phyloP scores from a whole-genome alignment of 2,113 vertebrate genomes.

The cattle (Bos taurus) region DNA sequence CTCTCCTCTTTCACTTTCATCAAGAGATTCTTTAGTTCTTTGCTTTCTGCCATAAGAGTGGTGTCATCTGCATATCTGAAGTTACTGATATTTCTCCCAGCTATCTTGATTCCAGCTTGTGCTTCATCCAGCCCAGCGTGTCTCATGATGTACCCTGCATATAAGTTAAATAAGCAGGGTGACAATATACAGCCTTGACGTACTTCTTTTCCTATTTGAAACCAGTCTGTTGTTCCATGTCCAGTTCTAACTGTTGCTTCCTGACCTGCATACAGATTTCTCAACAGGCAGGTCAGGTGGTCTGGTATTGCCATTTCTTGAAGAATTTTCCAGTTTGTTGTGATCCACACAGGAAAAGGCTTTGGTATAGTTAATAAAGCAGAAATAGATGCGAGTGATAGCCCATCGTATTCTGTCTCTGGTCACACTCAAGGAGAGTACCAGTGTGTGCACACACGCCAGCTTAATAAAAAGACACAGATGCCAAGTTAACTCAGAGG shows the following conservation, averaged over 20 bases:
- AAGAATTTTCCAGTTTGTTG: background rate
- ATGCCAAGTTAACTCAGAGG: background rate
- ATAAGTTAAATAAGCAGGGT: background rate
- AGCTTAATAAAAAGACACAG: background rate
- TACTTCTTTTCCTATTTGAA: background rate
- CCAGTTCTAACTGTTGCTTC: background rate
- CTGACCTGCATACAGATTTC: background rate
- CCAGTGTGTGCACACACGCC: background rate
- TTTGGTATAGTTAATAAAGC: background rate
- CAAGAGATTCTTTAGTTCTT: background rate
- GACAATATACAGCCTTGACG: background rate
- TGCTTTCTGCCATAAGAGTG: background rate
- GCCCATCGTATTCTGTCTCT: background rate
- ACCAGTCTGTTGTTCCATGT: background rate
- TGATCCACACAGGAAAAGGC: background rate
- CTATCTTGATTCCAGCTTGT: background rate
- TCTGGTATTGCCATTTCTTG: background rate
- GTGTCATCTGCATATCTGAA: background rate
- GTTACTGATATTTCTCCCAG: background rate
- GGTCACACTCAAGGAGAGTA: background rate
- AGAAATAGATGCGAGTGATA: background rate
- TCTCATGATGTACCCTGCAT: background rate
- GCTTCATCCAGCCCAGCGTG: fast-evolving
- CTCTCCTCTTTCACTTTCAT: background rate
- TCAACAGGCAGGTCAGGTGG: background rate